Conservation (phyloP, 2,888 invertebrate genomes). For the Steinernema hermaphroditum region DNA sequence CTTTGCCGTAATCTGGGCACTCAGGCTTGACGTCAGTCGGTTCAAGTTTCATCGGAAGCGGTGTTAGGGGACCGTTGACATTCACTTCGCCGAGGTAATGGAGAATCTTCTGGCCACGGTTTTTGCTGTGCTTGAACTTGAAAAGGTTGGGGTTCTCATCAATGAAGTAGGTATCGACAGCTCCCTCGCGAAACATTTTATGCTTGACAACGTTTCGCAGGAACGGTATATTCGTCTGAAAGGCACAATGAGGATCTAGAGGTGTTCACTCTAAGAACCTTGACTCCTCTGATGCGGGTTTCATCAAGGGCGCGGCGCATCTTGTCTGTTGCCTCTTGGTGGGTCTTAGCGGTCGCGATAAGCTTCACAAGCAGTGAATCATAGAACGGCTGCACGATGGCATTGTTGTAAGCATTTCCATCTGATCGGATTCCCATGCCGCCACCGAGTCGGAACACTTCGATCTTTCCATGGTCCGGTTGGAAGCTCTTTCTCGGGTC, state of each 20-base stretch:
- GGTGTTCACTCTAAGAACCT: slow-evolving; percentile 69
- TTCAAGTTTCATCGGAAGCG: slow-evolving; percentile 79
- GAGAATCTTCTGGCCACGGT: slow-evolving; percentile 89
- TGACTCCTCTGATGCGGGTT: slow-evolving; percentile 94
- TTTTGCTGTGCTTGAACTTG: slow-evolving; percentile 82
- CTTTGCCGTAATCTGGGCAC: slow-evolving; percentile 73
- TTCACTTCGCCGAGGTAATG: slow-evolving; percentile 87
- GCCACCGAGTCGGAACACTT: slow-evolving; percentile 85
- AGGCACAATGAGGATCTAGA: slow-evolving; percentile 32
- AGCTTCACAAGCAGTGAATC: slow-evolving; percentile 94
- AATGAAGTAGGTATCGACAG: slow-evolving; percentile 94
- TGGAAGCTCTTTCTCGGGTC: slow-evolving; percentile 95
- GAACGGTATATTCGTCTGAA: slow-evolving; percentile 91
- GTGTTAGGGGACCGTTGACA: slow-evolving; percentile 91
- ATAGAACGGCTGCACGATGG: slow-evolving; percentile 94
- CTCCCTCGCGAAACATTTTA: slow-evolving; percentile 89
- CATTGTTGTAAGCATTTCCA: slow-evolving; percentile 88
- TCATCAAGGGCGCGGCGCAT: slow-evolving; percentile 91
- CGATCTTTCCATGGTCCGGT: slow-evolving; percentile 93
- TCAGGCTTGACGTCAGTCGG: slow-evolving; percentile 81
- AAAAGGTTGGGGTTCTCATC: slow-evolving; percentile 92
- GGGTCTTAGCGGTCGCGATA: slow-evolving; percentile 85
- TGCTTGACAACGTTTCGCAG: slow-evolving; percentile 90
- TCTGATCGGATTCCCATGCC: slow-evolving; percentile 98
- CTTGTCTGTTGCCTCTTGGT: slow-evolving; percentile 86